These are phyloP conservation scores for Drosophila paramelanica DNA, from an alignment of 2,888 invertebrate genomes.

Conservation along the genomic window DNA sequence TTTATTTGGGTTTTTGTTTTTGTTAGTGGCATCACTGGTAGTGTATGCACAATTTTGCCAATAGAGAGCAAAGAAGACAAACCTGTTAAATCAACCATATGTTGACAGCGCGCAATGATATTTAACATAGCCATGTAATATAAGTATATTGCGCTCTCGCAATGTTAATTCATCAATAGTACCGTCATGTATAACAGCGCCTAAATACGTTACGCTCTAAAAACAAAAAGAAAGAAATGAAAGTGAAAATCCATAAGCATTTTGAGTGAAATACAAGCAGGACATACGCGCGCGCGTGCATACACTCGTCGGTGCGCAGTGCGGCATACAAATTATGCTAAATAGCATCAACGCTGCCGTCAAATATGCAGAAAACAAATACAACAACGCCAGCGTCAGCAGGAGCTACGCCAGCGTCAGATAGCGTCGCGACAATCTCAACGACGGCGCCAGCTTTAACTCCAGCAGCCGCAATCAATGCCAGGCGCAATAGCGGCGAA, in stretches of 20 bases:
- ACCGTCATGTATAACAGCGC: slow-evolving; percentile 18
- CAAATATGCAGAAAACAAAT: slow-evolving; percentile 54
- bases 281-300: slow-evolving; percentile 54
- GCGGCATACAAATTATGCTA: slow-evolving; percentile 74
- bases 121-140: slow-evolving; percentile 9
- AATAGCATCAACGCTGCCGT: slow-evolving; percentile 62
- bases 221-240: slow-evolving; percentile 16
- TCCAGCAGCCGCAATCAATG: slow-evolving; percentile 13
- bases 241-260: slow-evolving; percentile 42
- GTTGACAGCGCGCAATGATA: not conserved
- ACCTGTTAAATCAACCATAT: not conserved
- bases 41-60: not conserved
- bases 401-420: slow-evolving; percentile 18
- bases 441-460: slow-evolving; percentile 17
- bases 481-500: slow-evolving; percentile 26
- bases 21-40: not conserved
- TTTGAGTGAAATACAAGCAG: slow-evolving; percentile 28
- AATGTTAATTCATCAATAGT: slow-evolving; percentile 14
- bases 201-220: slow-evolving; percentile 14
- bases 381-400: slow-evolving; percentile 29
- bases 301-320: slow-evolving; percentile 49
- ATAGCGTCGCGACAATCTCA: slow-evolving; percentile 35
- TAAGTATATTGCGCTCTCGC: not conserved
- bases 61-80: not conserved
- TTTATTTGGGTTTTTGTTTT: not conserved